Evolutionary conservation across 2,113 vertebrate species (phyloP), one percentile per base, ranked within the genome.

Genomic region (Australoheros scitulus): DNA sequence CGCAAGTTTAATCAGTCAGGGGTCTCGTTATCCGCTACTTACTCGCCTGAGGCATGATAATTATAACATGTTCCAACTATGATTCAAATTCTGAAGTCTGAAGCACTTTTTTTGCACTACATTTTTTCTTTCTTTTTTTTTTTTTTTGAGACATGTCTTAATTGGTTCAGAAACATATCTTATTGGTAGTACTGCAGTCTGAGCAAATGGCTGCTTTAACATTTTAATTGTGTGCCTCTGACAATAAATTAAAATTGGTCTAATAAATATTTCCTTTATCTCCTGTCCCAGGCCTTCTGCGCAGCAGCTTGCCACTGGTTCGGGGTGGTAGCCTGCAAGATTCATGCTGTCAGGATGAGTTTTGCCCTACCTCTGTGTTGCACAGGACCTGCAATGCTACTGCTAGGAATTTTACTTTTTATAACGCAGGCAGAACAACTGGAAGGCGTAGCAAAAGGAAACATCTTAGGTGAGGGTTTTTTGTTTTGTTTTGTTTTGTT

Each of bases 271-370:
- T 68, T 9, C 15, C 26, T 2, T 29, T 65, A 14, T 74, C 7
- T 74, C 11, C 32, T 20, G 0, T 76, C 47, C 43, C 64, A 94
- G 89, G 94, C 93, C 6, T 94, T 96, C 76, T 95, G 93, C 79
- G 94, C 96, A 9, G 95, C 94, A 10, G 88, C 94, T 18, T 96
- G 96, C 79, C 96, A 96, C 83, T 96, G 96, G 96, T 96, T 96
- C 72, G 96, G 96, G 17, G 94, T 96, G 24, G 95, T 96, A 75
- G 95, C 95, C 64, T 96, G 96, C 77, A 96, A 96, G 85, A 96
- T 96, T 82, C 95, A 96, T 59, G 84, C 95, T 0, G 91, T 96
- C 81, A 92, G 82, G 29, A 92, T 95, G 88, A 91, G 96, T 88
- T 96, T 96, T 75, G 95, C 94, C 1, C 34, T 95, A 7, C 96